Evolutionary conservation across 2,888 invertebrate genomes (phyloP), one percentile per base, ranked within the genome.

Genomic region (Teinopalpus imperialis): DNA sequence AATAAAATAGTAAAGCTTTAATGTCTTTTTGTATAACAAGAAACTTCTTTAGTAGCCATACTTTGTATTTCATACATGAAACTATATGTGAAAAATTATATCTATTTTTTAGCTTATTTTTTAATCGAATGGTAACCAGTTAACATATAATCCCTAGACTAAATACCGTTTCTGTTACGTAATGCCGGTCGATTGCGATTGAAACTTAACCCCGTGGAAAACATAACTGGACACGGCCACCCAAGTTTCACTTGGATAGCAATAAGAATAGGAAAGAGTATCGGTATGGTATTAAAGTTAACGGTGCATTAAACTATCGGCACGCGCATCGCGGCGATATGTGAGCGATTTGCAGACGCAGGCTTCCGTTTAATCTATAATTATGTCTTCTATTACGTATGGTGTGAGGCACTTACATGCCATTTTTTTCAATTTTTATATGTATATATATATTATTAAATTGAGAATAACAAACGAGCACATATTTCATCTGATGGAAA

Each of bases 261-360:
- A 56, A 58, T 51, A 58, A 57, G 52, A 56, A 64, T 59, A 57
- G 57, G 56, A 59, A 65, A 71, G 61, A 57, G 60, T 57, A 52
- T 57, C 57, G 47, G 57, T 60, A 59, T 60, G 54, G 57, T 61
- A 70, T 73, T 64, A 61, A 64, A 68, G 64, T 60, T 60, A 61
- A 56, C 59, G 54, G 59, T 57, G 61, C 63, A 54, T 56, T 53
- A 57, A 53, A 49, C 59, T 42, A 47, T 40, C 46, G 52, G 47
- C 53, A 53, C 45, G 52, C 51, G 48, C 42, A 36, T 14, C 7
- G 7, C 27, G 10, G 37, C 34, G 23, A 27, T 48, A 48, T 23
- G 26, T 27, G 32, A 40, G 34, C 34, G 45, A 34, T 29, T 39
- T 45, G 26, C 29, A n/a, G 20, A 12, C 36, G 32, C 41, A 35